Percentiles rank a stretch among this genome's conserved stretches.
phyloP scores from a whole-genome alignment of 2,113 vertebrate genomes.

The Emydura subglobosa region DNA sequence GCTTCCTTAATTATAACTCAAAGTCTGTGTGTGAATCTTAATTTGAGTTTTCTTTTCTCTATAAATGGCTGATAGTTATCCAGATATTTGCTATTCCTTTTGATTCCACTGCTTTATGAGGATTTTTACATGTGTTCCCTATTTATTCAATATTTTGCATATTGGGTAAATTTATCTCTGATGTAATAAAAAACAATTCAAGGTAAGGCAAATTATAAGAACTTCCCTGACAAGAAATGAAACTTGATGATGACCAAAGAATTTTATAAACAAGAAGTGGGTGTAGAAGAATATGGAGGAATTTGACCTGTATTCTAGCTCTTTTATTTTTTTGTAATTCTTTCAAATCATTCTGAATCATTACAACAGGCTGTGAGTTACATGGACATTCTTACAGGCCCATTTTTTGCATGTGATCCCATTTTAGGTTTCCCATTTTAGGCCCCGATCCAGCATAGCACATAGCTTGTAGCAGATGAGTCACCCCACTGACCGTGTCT shows the following conservation, averaged over 20 bases:
- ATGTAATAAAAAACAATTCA: neutral
- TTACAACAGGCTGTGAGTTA: neutral
- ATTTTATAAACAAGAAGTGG: neutral
- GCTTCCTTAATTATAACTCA: neutral
- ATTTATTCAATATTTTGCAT: neutral
- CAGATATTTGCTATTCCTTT: neutral
- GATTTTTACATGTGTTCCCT: neutral
- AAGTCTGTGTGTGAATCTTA: neutral
- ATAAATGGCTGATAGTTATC: neutral
- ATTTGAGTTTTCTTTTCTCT: neutral
- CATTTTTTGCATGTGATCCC: slow-evolving; percentile 20
- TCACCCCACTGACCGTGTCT: neutral
- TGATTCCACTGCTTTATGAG: neutral
- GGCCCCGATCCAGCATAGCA: neutral
- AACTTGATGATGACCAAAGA: slow-evolving; percentile 2
- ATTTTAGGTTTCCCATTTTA: slow-evolving; percentile 30
- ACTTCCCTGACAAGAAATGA: slow-evolving; percentile 9
- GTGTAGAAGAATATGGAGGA: neutral
- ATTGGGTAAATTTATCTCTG: neutral
- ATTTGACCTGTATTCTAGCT: slow-evolving; percentile 3
- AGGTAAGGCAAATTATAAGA: neutral
- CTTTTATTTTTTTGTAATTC: slow-evolving; percentile 6
- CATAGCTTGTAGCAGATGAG: neutral
- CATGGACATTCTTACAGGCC: neutral
- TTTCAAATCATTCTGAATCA: slow-evolving; percentile 11